Conservation (phyloP, 2,888 invertebrate genomes). For the Aphodius sticticus region DNA sequence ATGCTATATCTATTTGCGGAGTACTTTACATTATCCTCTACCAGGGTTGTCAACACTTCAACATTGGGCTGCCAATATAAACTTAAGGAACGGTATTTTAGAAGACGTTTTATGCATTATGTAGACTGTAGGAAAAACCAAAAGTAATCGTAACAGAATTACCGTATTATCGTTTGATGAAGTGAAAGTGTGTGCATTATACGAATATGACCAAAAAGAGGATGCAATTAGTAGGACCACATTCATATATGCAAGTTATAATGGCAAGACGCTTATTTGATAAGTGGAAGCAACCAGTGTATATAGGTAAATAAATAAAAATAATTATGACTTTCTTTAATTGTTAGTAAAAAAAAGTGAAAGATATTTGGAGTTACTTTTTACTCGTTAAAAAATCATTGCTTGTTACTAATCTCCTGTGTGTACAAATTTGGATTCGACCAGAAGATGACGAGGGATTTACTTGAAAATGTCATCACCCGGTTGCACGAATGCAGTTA, state of each 20-base stretch:
- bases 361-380: neutral
- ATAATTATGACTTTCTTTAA: slow-evolving; percentile 24
- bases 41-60: slow-evolving; percentile 41
- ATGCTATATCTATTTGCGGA: slow-evolving; percentile 40
- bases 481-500: slow-evolving; percentile 34
- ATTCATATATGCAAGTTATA: slow-evolving; percentile 46
- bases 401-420: neutral
- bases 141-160: slow-evolving; percentile 32
- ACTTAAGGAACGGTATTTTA: slow-evolving; percentile 39
- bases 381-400: neutral
- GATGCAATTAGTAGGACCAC: slow-evolving; percentile 47
- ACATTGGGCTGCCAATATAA: slow-evolving; percentile 44
- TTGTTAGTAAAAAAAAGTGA: neutral
- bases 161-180: slow-evolving; percentile 39
- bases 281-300: slow-evolving; percentile 47
- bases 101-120: slow-evolving; percentile 32
- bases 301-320: slow-evolving; percentile 29
- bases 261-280: slow-evolving; percentile 45
- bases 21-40: slow-evolving; percentile 42
- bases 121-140: slow-evolving; percentile 34
- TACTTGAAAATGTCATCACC: slow-evolving; percentile 33
- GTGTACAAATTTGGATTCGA: slow-evolving; percentile 40
- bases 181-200: slow-evolving; percentile 40
- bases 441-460: slow-evolving; percentile 40
- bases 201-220: slow-evolving; percentile 41